These are phyloP conservation scores for Chironomus tentans DNA, from an alignment of 2,888 invertebrate species.

Conservation along the genomic window DNA sequence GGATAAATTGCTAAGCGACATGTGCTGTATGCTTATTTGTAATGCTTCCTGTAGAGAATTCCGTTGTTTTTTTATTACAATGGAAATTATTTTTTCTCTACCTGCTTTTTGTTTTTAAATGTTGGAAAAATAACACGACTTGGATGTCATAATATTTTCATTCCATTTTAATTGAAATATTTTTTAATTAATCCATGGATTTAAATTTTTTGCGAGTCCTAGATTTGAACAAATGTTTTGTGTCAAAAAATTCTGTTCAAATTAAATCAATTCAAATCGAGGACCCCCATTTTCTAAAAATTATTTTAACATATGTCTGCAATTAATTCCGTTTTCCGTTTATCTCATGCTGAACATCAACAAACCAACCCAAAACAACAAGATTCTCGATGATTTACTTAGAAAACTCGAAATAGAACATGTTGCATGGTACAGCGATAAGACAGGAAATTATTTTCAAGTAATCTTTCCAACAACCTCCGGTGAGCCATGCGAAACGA, in stretches of 20 bases:
- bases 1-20: conserved; percentile 32
- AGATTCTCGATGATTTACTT: conserved; percentile 60
- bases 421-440: conserved; percentile 60
- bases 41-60: not conserved
- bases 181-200: not conserved
- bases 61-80: too few relatives aligned
- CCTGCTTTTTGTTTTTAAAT: too few relatives aligned
- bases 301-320: not conserved
- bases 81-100: too few relatives aligned
- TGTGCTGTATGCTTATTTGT: not conserved
- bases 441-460: conserved; percentile 57
- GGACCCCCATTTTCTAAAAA: too few relatives aligned
- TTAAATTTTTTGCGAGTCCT: too few relatives aligned
- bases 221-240: not conserved
- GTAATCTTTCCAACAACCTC: conserved; percentile 60
- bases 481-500: conserved; percentile 63
- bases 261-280: not conserved
- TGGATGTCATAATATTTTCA: too few relatives aligned
- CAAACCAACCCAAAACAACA: too few relatives aligned
- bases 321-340: not conserved
- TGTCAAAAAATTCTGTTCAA: not conserved
- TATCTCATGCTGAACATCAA: conserved; percentile 26
- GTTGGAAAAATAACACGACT: too few relatives aligned
- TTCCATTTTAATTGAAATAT: conserved; percentile 13
- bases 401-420: conserved; percentile 58